Evolutionary conservation across 2,113 vertebrate species (phyloP), one percentile per base, ranked within the genome.

Genomic region (Tupaia chinensis): DNA sequence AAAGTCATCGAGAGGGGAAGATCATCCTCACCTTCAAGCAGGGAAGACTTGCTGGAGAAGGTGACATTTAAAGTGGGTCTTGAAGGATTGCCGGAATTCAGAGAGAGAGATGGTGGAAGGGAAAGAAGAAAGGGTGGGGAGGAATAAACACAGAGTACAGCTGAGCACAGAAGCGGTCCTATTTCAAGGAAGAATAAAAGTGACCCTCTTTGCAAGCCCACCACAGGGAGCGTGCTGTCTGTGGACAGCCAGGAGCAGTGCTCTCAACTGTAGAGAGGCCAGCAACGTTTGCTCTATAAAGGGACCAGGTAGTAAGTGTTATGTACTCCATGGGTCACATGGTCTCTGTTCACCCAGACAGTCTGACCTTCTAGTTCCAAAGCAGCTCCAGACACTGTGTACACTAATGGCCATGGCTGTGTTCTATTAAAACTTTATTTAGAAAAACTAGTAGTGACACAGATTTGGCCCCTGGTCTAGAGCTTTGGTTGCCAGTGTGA

Each of bases 351-450:
- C 29, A 77, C 5, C 19, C 5, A 1, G 23, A n/a, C 5, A 44
- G 0, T 73, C 23, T 68, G 25, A 72, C 25, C 1, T 61, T 80
- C 44, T 53, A 12, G 19, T 82, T 14, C 63, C 81, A 86, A 17
- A 96, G 54, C n/a, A 72, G 27, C 58, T 56, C 7, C 6, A 61
- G 74, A 27, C 25, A 10, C 0, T 78, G 25, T 9, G 19, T 85
- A 34, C 32, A 73, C 61, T 84, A 89, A 56, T 27, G 32, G 56
- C 34, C 8, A 2, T 56, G 69, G 27, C 16, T 88, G 16, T 17
- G 9, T 92, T 54, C 53, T 78, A 27, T 14, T 89, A 72, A 96
- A 94, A 74, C 32, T 93, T 92, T 34, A 85, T 97, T 74, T 87
- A 92, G 4, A 77, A 54, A 70, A 83, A 61, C 22, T 69, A 58